Percentiles rank a stretch among this genome's conserved stretches.
Conservation (phyloP, 2,888 invertebrate species). For the Pilophorus perplexus region DNA sequence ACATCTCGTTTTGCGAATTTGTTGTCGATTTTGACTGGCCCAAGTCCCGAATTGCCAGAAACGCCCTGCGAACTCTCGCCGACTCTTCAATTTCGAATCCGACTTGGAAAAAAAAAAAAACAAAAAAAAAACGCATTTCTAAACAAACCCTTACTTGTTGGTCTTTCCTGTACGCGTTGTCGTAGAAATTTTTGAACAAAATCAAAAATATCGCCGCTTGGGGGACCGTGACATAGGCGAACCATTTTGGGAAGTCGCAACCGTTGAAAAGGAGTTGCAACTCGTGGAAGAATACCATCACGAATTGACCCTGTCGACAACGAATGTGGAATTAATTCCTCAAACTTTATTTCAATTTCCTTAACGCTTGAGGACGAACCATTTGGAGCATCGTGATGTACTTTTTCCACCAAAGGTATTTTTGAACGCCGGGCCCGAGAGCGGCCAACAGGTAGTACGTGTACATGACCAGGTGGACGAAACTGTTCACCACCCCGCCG, state of each 20-base stretch:
- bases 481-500: slow-evolving; percentile 89
- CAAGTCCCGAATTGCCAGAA: too few species aligned
- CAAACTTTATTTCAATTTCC: not conserved
- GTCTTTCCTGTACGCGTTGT: slow-evolving; percentile 64
- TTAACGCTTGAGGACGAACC: slow-evolving; percentile 56
- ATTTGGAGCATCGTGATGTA: slow-evolving; percentile 89
- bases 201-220: slow-evolving; percentile 95
- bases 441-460: slow-evolving; percentile 87
- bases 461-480: slow-evolving; percentile 95
- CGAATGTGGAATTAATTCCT: not conserved
- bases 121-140: too few species aligned
- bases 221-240: slow-evolving; percentile 93
- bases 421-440: slow-evolving; percentile 77
- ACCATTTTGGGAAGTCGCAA: slow-evolving; percentile 87
- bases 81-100: too few species aligned
- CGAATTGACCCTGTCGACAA: slow-evolving; percentile 85
- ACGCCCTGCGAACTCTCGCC: too few species aligned
- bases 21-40: too few species aligned
- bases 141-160: slow-evolving; percentile 12
- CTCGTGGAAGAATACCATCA: slow-evolving; percentile 85
- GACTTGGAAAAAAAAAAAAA: too few species aligned
- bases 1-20: too few species aligned
- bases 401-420: slow-evolving; percentile 61
- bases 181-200: slow-evolving; percentile 92
- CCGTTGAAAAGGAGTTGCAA: slow-evolving; percentile 85